A percentile compares a stretch with the other conserved stretches of the same genome.
Evolutionary conservation across 2,888 invertebrate species (phyloP).

Genomic region (Lasioglossum pauxillum): DNA sequence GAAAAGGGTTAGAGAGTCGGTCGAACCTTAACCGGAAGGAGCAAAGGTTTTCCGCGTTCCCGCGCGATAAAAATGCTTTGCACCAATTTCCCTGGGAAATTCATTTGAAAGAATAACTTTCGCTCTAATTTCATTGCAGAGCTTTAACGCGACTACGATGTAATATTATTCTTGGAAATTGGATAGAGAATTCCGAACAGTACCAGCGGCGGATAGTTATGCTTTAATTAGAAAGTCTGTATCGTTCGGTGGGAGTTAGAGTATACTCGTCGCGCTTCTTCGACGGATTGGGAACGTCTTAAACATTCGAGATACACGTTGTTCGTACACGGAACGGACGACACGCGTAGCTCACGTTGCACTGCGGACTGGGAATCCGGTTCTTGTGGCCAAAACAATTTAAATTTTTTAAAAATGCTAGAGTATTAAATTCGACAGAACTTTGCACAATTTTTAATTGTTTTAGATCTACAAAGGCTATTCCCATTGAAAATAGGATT

Average conservation of each 20-base stretch:
- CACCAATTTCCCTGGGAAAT: background rate
- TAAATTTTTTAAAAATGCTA: no score
- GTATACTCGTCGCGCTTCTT: background rate
- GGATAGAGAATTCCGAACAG: conserved; percentile 7
- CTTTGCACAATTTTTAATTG: no score
- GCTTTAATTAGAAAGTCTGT: conserved; percentile 33
- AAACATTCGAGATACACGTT: background rate
- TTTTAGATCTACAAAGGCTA: no score
- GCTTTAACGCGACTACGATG: background rate
- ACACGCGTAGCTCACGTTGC: background rate
- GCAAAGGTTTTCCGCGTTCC: background rate
- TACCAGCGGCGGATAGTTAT: background rate
- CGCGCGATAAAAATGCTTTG: background rate
- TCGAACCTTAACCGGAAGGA: background rate
- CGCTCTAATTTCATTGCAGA: conserved; percentile 7
- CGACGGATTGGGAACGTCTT: background rate
- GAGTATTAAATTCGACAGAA: no score
- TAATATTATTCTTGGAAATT: conserved; percentile 28
- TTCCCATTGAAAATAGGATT: no score
- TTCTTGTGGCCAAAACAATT: no score
- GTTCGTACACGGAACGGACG: background rate
- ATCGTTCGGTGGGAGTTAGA: background rate
- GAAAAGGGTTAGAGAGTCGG: background rate
- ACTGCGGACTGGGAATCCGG: background rate
- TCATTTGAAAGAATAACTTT: conserved; percentile 46